Base-by-base conservation (phyloP, 1,140 invertebrate genomes). In the Cydia pomonella region DNA sequence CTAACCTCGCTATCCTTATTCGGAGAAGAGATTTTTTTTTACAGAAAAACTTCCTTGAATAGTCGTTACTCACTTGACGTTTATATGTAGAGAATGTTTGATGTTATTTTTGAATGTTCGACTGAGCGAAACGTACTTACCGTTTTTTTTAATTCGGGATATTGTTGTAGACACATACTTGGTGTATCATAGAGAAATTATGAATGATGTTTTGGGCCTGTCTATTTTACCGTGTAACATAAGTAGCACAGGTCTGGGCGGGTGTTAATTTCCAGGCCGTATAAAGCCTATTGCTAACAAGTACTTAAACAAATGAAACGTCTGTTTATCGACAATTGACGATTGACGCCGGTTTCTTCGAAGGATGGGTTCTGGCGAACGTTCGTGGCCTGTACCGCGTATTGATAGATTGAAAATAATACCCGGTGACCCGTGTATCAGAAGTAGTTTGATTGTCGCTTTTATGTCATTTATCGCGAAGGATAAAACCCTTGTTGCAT, bases 1-100 rank as follows among this genome's bases (percentile, higher is more conserved):
- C 64, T 69, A 69, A 69, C 29, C 64, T 69, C 27, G 64, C 29
- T 33, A 18, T 29, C 29, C 64, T 38, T 69, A 69, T 69, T 69
- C 64, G 33, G 16, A n/a, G 64, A 69, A 69, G 29, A 69, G 25
- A 66, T 69, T 25, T n/a, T 33, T 66, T 63, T 33, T 69, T 38
- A 33, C 27, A 69, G 33, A 69, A 69, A 69, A 33, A 10, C 64
- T 29, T 69, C 64, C 64, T 38, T 16, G 64, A 38, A 69, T 69
- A n/a, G 6, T 38, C 9, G 3, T 41, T 66, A n/a, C 50, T 29
- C 0, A 33, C 33, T 69, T 69, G 16, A 9, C 12, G n/a, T 29
- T 66, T 66, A 62, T 3, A 25, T 16, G n/a, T 23, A 59, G 21
- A 33, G 12, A 69, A 18, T 38, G 7, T 29, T 69, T 69, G 63